A percentile compares a stretch with the other conserved stretches of the same genome.
Evolutionary conservation across 2,888 invertebrate species (phyloP).

Genomic region (Protophormia terraenovae): DNA sequence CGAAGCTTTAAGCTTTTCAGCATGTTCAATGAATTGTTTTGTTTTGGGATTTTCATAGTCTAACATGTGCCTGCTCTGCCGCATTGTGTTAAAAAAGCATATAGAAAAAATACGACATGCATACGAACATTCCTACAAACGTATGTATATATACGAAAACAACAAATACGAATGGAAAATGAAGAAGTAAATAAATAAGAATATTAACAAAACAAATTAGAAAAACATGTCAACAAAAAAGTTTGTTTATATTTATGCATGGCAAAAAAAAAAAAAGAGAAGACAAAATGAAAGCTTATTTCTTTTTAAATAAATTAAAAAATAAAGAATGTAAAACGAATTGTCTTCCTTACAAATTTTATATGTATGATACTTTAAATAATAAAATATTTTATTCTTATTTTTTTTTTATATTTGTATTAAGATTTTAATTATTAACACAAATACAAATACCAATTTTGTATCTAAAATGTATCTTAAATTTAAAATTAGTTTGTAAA

Average conservation of each 20-base stretch:
- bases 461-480: no score
- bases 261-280: conserved; percentile 4
- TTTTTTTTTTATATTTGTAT: no score
- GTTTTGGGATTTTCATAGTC: conserved; percentile 56
- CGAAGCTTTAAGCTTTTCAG: conserved; percentile 53
- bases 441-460: no score
- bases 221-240: conserved; percentile 52
- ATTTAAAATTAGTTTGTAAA: no score
- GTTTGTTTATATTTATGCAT: conserved; percentile 58
- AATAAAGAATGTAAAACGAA: background rate
- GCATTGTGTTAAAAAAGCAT: conserved; percentile 36
- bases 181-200: background rate
- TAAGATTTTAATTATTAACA: no score
- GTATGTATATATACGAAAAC: conserved; percentile 14
- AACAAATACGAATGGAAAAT: background rate
- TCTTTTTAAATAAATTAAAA: background rate
- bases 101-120: background rate
- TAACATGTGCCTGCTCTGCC: conserved; percentile 59
- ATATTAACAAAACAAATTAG: background rate
- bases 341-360: no score
- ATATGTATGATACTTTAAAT: no score
- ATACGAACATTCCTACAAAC: background rate
- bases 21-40: conserved; percentile 30
- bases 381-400: no score
- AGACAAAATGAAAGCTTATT: background rate